Evolutionary conservation across 2,888 invertebrate genomes (phyloP).

Genomic region (Temnothorax ravouxi): DNA sequence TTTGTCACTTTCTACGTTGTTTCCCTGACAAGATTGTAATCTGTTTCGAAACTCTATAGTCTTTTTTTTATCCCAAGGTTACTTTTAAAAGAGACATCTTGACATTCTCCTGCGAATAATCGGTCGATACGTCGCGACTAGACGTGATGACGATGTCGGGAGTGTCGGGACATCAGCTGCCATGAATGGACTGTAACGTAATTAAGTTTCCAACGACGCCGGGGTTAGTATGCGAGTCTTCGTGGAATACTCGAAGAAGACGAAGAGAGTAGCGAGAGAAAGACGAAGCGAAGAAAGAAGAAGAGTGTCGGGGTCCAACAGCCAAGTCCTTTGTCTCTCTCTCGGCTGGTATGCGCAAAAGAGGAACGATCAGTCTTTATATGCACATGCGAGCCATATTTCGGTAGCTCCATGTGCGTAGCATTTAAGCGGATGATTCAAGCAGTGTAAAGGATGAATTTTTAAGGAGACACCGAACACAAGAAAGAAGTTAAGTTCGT

Average conservation of each 20-base stretch:
- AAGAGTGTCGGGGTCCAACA: slow-evolving; percentile 42
- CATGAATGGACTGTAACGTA: slow-evolving; percentile 78
- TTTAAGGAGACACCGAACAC: neutral
- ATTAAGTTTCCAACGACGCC: slow-evolving; percentile 80
- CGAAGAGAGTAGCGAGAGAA: neutral
- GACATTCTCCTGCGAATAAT: slow-evolving; percentile 20
- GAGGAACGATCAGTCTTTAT: slow-evolving; percentile 37
- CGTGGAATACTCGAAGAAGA: slow-evolving; percentile 40
- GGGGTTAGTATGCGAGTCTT: slow-evolving; percentile 56
- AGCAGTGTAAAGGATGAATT: neutral
- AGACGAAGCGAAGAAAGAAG: neutral
- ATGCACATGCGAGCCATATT: slow-evolving; percentile 38
- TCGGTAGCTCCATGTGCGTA: slow-evolving; percentile 27
- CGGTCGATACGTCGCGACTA: slow-evolving; percentile 47
- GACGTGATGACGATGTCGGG: slow-evolving; percentile 71
- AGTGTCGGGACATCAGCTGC: slow-evolving; percentile 72
- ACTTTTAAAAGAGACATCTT: slow-evolving; percentile 2
- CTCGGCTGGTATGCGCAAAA: slow-evolving; percentile 57
- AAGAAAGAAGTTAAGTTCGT: neutral
- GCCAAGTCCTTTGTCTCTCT: slow-evolving; percentile 68
- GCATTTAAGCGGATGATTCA: slow-evolving; percentile 24
- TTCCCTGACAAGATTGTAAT: neutral
- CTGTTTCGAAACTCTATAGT: neutral
- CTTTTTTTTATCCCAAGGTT: neutral
- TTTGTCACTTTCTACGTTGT: neutral